A percentile compares a stretch with the other conserved stretches of the same genome.
phyloP scores from a whole-genome alignment of 2,113 vertebrate species.

The Oncorhynchus mykiss region DNA sequence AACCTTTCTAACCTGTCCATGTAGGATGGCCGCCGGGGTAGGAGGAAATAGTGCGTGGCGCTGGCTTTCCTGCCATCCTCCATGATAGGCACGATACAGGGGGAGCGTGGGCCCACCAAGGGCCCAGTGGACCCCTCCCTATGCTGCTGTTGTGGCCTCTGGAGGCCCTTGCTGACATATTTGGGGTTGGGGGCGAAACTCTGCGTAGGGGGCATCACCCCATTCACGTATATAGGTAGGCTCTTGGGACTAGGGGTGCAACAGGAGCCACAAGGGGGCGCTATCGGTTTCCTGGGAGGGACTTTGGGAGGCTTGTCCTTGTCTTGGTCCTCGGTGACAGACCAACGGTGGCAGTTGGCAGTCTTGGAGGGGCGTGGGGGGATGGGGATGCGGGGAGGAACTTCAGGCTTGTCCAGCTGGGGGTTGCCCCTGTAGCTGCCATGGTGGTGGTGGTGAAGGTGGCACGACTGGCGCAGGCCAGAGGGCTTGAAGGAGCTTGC shows the following conservation, averaged over 20 bases:
- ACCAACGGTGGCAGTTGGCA: constrained; percentile 73
- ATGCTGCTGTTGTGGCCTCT: constrained; percentile 66
- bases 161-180: constrained; percentile 90
- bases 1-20: constrained; percentile 82
- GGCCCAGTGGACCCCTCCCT: constrained; percentile 75
- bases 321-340: constrained; percentile 76
- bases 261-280: constrained; percentile 78
- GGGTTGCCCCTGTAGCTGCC: constrained; percentile 51
- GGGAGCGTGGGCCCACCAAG: constrained; percentile 51
- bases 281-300: constrained; percentile 84
- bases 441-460: constrained; percentile 49
- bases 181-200: constrained; percentile 97
- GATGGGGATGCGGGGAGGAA: constrained; percentile 90
- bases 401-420: constrained; percentile 81
- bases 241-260: constrained; percentile 92
- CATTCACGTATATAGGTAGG: constrained; percentile 91
- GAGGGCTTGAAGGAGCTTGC: constrained; percentile 83
- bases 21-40: constrained; percentile 81
- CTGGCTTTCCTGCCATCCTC: constrained; percentile 93
- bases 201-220: constrained; percentile 96
- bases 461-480: constrained; percentile 65
- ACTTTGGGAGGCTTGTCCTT: constrained; percentile 90
- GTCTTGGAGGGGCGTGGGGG: constrained; percentile 76
- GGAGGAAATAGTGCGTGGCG: constrained; percentile 93
- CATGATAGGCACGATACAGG: constrained; percentile 95